These are phyloP conservation scores for Ptychoptera albimana DNA, from an alignment of 2,888 invertebrate species.

Conservation along the genomic window DNA sequence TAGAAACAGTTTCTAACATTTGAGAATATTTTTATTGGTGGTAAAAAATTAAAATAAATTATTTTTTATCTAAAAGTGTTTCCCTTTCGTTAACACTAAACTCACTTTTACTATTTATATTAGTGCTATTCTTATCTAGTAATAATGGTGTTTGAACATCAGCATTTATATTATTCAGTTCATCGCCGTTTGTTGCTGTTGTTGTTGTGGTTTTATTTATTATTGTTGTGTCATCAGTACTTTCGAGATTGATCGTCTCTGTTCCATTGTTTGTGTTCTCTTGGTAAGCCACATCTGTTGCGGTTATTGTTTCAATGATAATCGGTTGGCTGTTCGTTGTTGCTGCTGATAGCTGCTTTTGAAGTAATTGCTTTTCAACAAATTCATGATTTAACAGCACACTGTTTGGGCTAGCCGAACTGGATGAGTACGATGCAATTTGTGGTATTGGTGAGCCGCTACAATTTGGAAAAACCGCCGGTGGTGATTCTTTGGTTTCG, in stretches of 20 bases:
- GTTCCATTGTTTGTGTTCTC: too few relatives aligned
- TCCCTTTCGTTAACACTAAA: conserved; percentile 12
- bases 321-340: background rate
- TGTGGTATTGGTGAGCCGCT: conserved; percentile 2
- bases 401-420: conserved; percentile 9
- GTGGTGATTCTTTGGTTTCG: conserved; percentile 26
- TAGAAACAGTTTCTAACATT: background rate
- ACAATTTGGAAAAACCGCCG: background rate
- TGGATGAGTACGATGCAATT: conserved; percentile 3
- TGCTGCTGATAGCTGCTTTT: background rate
- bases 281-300: too few relatives aligned
- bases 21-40: too few relatives aligned
- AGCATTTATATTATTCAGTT: background rate
- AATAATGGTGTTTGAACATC: conserved; percentile 13
- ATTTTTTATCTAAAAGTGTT: conserved; percentile 11
- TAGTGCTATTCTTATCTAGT: conserved; percentile 10
- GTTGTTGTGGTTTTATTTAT: background rate
- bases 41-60: conserved; percentile 1
- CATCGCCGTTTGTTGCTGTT: background rate
- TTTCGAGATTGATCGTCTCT: too few relatives aligned
- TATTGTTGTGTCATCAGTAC: too few relatives aligned
- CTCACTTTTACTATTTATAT: conserved; percentile 10
- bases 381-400: conserved; percentile 10
- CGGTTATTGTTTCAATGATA: background rate
- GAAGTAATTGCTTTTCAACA: background rate